Conservation (phyloP, 2,797 vertebrate genomes). For the Acanthurus tractus region DNA sequence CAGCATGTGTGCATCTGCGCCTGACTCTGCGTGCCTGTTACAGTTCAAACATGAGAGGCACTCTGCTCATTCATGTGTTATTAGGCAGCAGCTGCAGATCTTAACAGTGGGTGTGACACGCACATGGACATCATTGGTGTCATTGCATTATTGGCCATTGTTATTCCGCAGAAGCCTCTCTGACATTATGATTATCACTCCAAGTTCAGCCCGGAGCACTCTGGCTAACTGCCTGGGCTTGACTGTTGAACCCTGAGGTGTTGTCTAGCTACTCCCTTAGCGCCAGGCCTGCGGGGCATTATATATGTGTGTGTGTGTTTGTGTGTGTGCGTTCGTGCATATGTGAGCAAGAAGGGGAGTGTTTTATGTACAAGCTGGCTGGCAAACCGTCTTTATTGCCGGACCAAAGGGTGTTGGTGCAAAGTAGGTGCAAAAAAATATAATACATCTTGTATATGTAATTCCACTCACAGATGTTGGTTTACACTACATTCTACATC, state of each 20-base stretch:
- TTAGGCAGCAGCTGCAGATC: constrained; percentile 25
- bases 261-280: constrained; percentile 42
- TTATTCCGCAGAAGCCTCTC: constrained; percentile 37
- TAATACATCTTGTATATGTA: not conserved
- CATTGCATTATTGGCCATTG: constrained; percentile 37
- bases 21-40: constrained; percentile 21
- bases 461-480: not conserved
- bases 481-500: not conserved
- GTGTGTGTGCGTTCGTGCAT: not conserved
- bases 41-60: not conserved
- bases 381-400: constrained; percentile 13
- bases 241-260: constrained; percentile 68
- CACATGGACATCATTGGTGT: constrained; percentile 20
- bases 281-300: constrained; percentile 41
- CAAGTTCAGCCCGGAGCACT: constrained; percentile 47
- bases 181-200: constrained; percentile 54
- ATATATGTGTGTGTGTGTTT: constrained; percentile 1
- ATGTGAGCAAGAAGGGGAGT: constrained; percentile 2
- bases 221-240: constrained; percentile 61
- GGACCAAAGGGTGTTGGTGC: constrained; percentile 3
- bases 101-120: constrained; percentile 31
- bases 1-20: constrained; percentile 4
- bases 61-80: constrained; percentile 28
- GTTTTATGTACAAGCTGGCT: constrained; percentile 24
- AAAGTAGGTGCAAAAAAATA: not conserved